Evolutionary conservation across 2,888 invertebrate genomes (phyloP).

Genomic region (Pardosa pseudoannulata): DNA sequence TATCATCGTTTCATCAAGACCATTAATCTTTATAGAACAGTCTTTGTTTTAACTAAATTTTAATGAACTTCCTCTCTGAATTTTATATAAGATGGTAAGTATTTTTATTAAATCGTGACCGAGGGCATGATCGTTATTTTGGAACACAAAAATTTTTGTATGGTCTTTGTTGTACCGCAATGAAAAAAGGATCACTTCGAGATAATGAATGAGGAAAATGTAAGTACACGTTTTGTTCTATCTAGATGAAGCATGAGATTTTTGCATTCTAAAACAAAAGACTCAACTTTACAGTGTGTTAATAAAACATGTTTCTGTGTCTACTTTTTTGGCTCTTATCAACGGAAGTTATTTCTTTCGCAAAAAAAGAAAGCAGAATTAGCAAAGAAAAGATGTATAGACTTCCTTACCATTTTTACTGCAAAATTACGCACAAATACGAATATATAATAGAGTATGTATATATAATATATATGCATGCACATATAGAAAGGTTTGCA

Average conservation of each 20-base stretch:
- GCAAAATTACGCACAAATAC: too few species aligned
- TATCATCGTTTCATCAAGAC: too few species aligned
- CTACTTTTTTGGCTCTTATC: not conserved
- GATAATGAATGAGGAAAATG: not conserved
- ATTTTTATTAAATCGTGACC: not conserved
- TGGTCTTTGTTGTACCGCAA: not conserved
- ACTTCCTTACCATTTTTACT: too few species aligned
- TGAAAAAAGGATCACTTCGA: not conserved
- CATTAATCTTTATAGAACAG: too few species aligned
- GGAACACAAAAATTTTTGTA: not conserved
- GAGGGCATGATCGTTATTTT: not conserved
- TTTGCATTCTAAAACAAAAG: not conserved
- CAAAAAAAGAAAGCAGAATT: too few species aligned
- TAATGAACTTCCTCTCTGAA: too few species aligned
- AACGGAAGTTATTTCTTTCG: too few species aligned
- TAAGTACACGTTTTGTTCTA: conserved; percentile 1
- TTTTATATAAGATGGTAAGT: not conserved
- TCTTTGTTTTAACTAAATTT: too few species aligned
- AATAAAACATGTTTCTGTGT: not conserved
- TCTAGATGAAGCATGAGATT: not conserved
- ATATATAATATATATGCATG: too few species aligned
- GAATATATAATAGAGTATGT: too few species aligned
- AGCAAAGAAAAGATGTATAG: too few species aligned
- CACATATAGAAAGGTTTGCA: too few species aligned
- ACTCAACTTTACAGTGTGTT: not conserved